Conservation (phyloP, 2,888 invertebrate species). For the Megalurothrips usitatus region DNA sequence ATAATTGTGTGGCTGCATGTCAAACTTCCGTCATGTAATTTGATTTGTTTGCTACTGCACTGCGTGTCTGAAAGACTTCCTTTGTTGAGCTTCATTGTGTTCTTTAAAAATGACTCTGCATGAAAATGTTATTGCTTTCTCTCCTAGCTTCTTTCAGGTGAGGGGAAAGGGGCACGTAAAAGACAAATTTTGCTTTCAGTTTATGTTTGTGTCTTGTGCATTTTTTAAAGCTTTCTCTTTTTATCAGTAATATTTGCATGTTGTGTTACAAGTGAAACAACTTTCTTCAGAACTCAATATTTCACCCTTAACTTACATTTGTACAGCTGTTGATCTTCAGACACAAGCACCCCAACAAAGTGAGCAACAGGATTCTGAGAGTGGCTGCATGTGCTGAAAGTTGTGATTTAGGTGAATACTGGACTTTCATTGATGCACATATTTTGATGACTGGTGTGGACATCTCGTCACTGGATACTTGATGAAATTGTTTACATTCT, state of each 20-base stretch:
- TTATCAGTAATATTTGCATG: too few relatives aligned
- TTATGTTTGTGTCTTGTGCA: too few relatives aligned
- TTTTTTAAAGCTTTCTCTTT: too few relatives aligned
- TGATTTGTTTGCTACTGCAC: too few relatives aligned
- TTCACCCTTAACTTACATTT: conserved; percentile 5
- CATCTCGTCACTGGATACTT: not conserved
- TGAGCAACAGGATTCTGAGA: conserved; percentile 73
- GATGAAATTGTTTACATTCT: not conserved
- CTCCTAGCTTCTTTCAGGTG: too few relatives aligned
- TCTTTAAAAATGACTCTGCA: too few relatives aligned
- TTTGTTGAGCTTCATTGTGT: too few relatives aligned
- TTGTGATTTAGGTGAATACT: not conserved
- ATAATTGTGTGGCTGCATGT: not conserved
- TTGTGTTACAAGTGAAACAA: not conserved
- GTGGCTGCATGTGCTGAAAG: conserved; percentile 77
- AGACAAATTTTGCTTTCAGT: too few relatives aligned
- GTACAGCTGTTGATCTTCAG: conserved; percentile 73
- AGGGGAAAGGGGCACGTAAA: too few relatives aligned
- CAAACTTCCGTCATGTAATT: too few relatives aligned
- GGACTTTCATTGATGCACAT: not conserved
- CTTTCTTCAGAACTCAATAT: not conserved
- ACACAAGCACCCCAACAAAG: conserved; percentile 74
- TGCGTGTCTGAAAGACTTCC: too few relatives aligned
- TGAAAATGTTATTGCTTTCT: too few relatives aligned
- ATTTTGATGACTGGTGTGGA: not conserved